Percentiles rank a stretch among this genome's conserved stretches.
These are phyloP conservation scores for Oreochromis niloticus DNA, from an alignment of 2,113 vertebrate species.

Conservation along the genomic window DNA sequence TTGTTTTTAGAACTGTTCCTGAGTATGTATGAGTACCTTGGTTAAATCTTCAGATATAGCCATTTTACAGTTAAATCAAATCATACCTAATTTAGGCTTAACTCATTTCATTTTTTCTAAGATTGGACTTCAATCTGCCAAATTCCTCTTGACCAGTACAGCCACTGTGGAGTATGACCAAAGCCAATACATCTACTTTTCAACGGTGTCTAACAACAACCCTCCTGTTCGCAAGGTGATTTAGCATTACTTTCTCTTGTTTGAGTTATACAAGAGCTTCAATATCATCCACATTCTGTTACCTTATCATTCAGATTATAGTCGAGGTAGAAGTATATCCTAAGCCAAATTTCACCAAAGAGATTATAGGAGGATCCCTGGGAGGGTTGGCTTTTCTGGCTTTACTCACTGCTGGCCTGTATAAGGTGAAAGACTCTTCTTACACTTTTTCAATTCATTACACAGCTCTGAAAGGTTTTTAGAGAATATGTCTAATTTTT, in stretches of 20 bases:
- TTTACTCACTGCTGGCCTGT: slow-evolving; percentile 65
- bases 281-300: neutral
- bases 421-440: slow-evolving; percentile 65
- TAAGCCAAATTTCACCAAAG: slow-evolving; percentile 56
- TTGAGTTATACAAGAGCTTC: neutral
- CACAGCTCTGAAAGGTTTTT: neutral
- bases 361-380: slow-evolving; percentile 67
- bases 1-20: neutral
- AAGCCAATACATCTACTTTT: slow-evolving; percentile 64
- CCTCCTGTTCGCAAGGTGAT: slow-evolving; percentile 67
- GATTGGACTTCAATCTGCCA: slow-evolving; percentile 51
- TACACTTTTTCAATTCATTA: neutral
- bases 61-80: neutral
- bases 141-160: slow-evolving; percentile 59
- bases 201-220: slow-evolving; percentile 37
- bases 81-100: neutral
- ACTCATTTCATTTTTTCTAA: neutral
- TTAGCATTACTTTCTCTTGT: neutral
- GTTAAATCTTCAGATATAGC: neutral
- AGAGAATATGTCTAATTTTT: neutral
- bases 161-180: slow-evolving; percentile 69
- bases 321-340: slow-evolving; percentile 67
- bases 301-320: slow-evolving; percentile 47
- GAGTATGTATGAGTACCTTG: neutral
- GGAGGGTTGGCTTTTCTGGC: slow-evolving; percentile 74